These are phyloP conservation scores for Sander lucioperca DNA, from an alignment of 2,113 vertebrate species.

Conservation along the genomic window DNA sequence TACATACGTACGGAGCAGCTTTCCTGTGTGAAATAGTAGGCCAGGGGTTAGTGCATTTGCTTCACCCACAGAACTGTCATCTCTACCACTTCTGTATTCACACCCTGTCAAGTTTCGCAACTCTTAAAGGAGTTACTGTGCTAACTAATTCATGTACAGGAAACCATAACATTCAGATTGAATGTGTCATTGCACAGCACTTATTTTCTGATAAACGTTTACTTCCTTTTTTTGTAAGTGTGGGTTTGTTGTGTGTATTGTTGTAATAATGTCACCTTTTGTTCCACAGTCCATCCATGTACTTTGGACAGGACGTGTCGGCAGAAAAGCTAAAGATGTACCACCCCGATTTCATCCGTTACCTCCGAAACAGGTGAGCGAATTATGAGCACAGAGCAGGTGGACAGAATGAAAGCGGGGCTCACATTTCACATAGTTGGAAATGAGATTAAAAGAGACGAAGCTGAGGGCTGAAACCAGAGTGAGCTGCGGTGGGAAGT, in stretches of 20 bases:
- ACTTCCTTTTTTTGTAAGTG: neutral
- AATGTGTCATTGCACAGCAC: neutral
- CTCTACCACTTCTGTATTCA: neutral
- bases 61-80: neutral
- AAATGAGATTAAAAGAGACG: neutral
- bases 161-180: neutral
- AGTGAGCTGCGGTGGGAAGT: neutral
- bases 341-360: conserved; percentile 88
- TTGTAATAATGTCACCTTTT: neutral
- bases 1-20: neutral
- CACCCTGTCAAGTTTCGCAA: neutral
- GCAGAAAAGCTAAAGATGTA: conserved; percentile 86
- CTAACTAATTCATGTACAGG: neutral
- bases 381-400: too few relatives aligned
- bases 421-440: neutral
- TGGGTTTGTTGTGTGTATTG: too few relatives aligned
- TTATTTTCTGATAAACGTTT: neutral
- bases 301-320: conserved; percentile 81
- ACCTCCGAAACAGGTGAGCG: conserved; percentile 87
- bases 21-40: neutral
- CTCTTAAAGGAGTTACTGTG: neutral
- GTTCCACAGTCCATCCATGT: conserved; percentile 73
- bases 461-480: neutral
- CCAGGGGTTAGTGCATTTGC: neutral
- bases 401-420: neutral